These are phyloP conservation scores for Zaprionus obscuricornis DNA, from an alignment of 2,888 invertebrate genomes.

Conservation along the genomic window DNA sequence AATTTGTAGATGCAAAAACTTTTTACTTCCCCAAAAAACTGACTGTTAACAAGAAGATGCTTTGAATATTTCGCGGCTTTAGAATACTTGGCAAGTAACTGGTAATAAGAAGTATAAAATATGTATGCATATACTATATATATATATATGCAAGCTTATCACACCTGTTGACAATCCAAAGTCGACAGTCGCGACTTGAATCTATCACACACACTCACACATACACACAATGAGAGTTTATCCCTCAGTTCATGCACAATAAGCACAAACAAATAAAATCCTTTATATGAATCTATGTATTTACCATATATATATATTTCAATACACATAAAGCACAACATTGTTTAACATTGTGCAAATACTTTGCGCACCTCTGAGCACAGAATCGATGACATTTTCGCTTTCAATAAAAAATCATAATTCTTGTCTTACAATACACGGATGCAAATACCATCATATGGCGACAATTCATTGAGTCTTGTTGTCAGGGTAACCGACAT, in stretches of 20 bases:
- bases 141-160: slow-evolving; percentile 18
- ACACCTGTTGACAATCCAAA: slow-evolving; percentile 27
- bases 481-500: too few species aligned
- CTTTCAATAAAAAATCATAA: slow-evolving; percentile 58
- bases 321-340: too few species aligned
- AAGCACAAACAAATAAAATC: slow-evolving; percentile 16
- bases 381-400: slow-evolving; percentile 23
- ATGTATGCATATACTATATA: too few species aligned
- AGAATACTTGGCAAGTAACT: slow-evolving; percentile 38
- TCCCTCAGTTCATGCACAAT: too few species aligned
- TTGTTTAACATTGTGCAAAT: slow-evolving; percentile 21
- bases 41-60: slow-evolving; percentile 45
- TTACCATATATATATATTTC: too few species aligned
- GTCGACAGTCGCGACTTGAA: background rate
- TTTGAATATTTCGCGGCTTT: slow-evolving; percentile 34
- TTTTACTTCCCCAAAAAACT: slow-evolving; percentile 42
- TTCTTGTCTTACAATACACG: slow-evolving; percentile 44
- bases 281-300: slow-evolving; percentile 29
- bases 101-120: slow-evolving; percentile 49
- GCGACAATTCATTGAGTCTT: too few species aligned
- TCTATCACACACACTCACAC: background rate
- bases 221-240: background rate
- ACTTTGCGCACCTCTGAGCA: slow-evolving; percentile 34
- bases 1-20: slow-evolving; percentile 76
- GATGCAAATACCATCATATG: slow-evolving; percentile 43